These are phyloP conservation scores for Arrhamphus sclerolepis DNA, from an alignment of 2,797 vertebrate species.

Conservation along the genomic window DNA sequence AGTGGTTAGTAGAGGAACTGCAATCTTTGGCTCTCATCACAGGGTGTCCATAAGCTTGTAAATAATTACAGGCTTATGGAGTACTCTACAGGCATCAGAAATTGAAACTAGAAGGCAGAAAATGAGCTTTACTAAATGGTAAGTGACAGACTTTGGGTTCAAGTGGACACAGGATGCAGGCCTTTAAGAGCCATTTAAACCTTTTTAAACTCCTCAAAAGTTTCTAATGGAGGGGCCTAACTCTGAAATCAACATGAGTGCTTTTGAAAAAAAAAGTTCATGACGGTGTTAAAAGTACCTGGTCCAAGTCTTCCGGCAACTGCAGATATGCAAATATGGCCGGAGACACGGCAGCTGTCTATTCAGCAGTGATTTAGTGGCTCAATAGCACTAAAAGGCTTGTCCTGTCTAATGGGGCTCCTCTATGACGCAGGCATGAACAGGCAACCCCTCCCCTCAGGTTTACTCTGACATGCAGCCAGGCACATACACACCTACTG, in stretches of 20 bases:
- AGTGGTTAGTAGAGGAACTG: no score
- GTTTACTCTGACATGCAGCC: constrained; percentile 54
- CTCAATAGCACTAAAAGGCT: constrained; percentile 83
- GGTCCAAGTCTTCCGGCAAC: neutral
- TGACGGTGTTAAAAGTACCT: neutral
- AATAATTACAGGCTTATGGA: neutral
- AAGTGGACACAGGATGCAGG: no score
- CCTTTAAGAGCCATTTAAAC: no score
- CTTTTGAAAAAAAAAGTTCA: neutral
- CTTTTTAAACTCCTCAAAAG: no score
- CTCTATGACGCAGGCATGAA: constrained; percentile 75
- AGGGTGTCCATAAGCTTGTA: no score
- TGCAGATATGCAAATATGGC: constrained; percentile 28
- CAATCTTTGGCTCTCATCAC: no score
- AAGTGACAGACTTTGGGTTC: no score
- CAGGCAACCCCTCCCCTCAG: constrained; percentile 52
- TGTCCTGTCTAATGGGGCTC: constrained; percentile 80
- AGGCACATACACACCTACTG: constrained; percentile 24
- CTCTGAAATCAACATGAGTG: neutral
- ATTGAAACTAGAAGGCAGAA: no score
- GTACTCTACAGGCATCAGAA: no score
- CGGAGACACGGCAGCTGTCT: constrained; percentile 53
- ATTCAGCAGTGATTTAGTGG: constrained; percentile 76
- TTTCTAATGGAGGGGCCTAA: no score
- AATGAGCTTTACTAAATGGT: no score